phyloP scores from a whole-genome alignment of 2,888 invertebrate genomes.

The Abscondita cerata region DNA sequence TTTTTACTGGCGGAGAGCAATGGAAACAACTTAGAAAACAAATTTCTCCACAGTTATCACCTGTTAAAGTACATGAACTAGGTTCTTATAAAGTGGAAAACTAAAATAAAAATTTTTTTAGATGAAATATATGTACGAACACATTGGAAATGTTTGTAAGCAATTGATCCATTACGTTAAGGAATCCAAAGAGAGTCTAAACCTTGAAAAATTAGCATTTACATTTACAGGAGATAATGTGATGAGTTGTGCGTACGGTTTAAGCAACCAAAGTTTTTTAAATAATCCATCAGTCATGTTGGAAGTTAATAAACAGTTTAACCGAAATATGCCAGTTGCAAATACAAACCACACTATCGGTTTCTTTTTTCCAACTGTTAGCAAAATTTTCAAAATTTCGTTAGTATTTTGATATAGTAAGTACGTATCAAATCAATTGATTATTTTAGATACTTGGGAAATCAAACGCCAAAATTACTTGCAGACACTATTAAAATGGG shows the following conservation, averaged over 20 bases:
- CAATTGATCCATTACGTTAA: constrained; percentile 56
- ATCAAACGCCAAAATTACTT: constrained; percentile 49
- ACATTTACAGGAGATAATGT: constrained; percentile 58
- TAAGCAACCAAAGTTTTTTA: constrained; percentile 54
- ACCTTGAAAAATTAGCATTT: constrained; percentile 56
- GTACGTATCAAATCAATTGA: background rate
- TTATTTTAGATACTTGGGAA: constrained; percentile 2
- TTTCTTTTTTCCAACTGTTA: constrained; percentile 42
- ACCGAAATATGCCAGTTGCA: no score
- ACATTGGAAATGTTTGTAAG: constrained; percentile 58
- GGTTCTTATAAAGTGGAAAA: no score
- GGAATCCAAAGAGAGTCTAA: constrained; percentile 45
- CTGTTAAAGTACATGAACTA: constrained; percentile 33
- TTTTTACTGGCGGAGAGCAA: constrained; percentile 54
- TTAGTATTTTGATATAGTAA: constrained; percentile 25
- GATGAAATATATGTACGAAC: constrained; percentile 61
- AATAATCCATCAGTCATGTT: constrained; percentile 50
- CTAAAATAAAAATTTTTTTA: constrained; percentile 25
- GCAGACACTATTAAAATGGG: constrained; percentile 48
- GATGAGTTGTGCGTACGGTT: constrained; percentile 57
- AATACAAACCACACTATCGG: constrained; percentile 32
- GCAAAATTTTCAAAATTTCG: constrained; percentile 35
- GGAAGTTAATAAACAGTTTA: no score
- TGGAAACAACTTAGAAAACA: constrained; percentile 59
- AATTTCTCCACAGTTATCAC: constrained; percentile 58